Conservation (phyloP, 2,888 invertebrate genomes). For the Gisinianus flammeolus region DNA sequence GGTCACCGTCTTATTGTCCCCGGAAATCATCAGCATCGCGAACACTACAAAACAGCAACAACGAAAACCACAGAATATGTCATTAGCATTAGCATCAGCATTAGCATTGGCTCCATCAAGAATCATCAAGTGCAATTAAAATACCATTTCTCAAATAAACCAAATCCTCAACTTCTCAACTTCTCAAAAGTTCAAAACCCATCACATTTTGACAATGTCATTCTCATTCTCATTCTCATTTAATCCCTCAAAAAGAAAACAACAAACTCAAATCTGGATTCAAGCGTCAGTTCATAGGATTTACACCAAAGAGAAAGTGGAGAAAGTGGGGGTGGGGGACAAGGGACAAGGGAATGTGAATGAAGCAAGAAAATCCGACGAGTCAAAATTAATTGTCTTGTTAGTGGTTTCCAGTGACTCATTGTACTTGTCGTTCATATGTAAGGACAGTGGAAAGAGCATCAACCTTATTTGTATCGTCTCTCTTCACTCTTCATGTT, state of each 20-base stretch:
- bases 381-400: not conserved
- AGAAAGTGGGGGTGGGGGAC: not conserved
- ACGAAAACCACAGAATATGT: not conserved
- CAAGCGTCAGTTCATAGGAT: too few relatives aligned
- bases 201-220: not conserved
- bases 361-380: not conserved
- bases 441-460: too few relatives aligned
- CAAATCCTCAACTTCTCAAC: not conserved
- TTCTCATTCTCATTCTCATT: too few relatives aligned
- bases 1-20: slow-evolving; percentile 53
- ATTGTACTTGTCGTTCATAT: too few relatives aligned
- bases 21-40: slow-evolving; percentile 50
- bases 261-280: too few relatives aligned
- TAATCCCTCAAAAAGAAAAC: too few relatives aligned
- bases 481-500: too few relatives aligned
- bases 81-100: not conserved
- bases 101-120: too few relatives aligned
- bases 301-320: not conserved
- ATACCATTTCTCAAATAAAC: not conserved
- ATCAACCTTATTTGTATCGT: too few relatives aligned
- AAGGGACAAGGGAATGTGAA: not conserved
- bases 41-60: slow-evolving; percentile 45
- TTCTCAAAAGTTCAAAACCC: not conserved
- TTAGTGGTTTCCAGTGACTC: not conserved
- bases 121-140: not conserved